Evolutionary conservation across 2,797 vertebrate genomes (phyloP), one percentile per base, ranked within the genome.

Genomic region (Bovichtus variegatus): DNA sequence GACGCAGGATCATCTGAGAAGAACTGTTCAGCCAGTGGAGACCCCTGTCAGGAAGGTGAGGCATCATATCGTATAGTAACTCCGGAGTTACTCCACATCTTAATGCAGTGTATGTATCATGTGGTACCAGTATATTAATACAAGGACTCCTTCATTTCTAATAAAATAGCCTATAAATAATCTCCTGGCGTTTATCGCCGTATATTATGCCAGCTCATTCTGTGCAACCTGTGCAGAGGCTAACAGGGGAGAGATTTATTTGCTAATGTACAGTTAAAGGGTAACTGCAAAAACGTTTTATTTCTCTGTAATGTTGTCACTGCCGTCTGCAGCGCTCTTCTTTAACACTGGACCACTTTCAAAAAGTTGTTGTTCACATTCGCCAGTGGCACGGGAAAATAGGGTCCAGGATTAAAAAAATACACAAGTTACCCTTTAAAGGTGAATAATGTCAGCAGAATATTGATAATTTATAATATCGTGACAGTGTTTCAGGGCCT

Each of bases 41-140:
- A 93, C 9, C 78, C 79, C 21, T 96, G 96, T 87, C 83, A 91
- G 60, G 94, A 95, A 59, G 96, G 96, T 62, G 60, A 67, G 40
- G 36, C 23, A 31, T 41, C 21, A 57, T 23, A 36, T 27, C 12
- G 31, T 29, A 25, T 40, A n/a, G 4, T 21, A 16, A 19, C 21
- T 43, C 25, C 54, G 23, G 21, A 46, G 11, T 21, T 59, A 25
- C 23, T 41, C 8, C n/a, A 23, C 36, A 43, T 15, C 57, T 8
- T 15, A 36, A 36, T 53, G 43, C 12, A 36, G 9, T 50, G 16
- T 29, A 29, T 55, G 71, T 34, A 44, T 57, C 21, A 23, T 41
- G 5, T 43, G 10, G 31, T 29, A 23, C 29, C 46, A 27, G 12
- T 31, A 46, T 59, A 60, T 36, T 40, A 19, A n/a, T 50, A 19